Conservation (phyloP, 2,113 vertebrate genomes). For the Mixornis gularis region DNA sequence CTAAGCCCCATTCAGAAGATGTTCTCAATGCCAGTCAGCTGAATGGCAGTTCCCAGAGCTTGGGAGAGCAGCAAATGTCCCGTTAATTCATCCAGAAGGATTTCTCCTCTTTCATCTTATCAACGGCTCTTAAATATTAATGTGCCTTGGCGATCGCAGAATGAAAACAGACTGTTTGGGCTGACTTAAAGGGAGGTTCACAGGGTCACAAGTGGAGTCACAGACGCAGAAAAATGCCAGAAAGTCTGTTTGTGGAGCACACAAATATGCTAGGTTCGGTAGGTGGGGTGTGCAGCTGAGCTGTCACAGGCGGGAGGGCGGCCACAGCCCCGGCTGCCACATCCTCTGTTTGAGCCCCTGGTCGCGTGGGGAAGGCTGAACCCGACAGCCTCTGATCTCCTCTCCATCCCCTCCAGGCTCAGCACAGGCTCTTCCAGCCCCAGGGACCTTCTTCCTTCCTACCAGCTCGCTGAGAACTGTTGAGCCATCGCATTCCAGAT, state of each 20-base stretch:
- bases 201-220: slow-evolving; percentile 34
- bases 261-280: not conserved
- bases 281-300: slow-evolving; percentile 3
- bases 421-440: not conserved
- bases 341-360: not conserved
- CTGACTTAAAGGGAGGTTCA: slow-evolving; percentile 45
- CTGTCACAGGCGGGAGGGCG: not conserved
- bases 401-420: not conserved
- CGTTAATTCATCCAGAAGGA: not conserved
- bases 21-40: not conserved
- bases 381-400: not conserved
- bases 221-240: slow-evolving; percentile 55
- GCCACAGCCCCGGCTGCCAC: not conserved
- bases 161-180: slow-evolving; percentile 25
- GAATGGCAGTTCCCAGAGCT: slow-evolving; percentile 26
- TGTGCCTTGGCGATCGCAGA: not conserved
- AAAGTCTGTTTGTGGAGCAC: slow-evolving; percentile 34
- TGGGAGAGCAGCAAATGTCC: not conserved
- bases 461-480: slow-evolving; percentile 9
- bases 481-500: slow-evolving; percentile 30
- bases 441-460: not conserved
- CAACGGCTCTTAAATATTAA: slow-evolving; percentile 42
- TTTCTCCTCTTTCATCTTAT: slow-evolving; percentile 21
- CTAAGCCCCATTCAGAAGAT: slow-evolving; percentile 18
- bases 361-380: not conserved